Percentiles rank a stretch among this genome's conserved stretches.
phyloP scores from a whole-genome alignment of 92 coral and sea anemone genomes.

The Heliopora coerulea region DNA sequence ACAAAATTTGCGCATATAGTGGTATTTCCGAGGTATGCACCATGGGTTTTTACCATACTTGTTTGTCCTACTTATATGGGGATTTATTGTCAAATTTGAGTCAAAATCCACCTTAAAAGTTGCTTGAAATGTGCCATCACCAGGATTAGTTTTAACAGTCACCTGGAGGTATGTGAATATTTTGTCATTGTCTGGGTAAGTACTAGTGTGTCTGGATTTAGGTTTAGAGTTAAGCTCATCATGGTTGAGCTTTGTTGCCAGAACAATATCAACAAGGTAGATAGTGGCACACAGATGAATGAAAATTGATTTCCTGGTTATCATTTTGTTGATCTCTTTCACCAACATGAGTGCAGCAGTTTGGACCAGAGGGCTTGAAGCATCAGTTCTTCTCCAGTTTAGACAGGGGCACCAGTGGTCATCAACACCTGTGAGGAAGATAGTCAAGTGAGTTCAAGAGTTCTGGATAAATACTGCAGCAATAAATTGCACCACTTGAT shows the following conservation, averaged over 20 bases:
- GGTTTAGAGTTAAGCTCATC: too few species aligned
- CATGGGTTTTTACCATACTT: slow-evolving; percentile 64
- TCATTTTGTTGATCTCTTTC: slow-evolving; percentile 58
- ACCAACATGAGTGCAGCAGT: slow-evolving; percentile 62
- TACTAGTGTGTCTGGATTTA: too few species aligned
- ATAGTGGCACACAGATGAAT: slow-evolving; percentile 52
- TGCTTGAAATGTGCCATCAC: slow-evolving; percentile 68
- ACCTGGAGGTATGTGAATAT: slow-evolving; percentile 58
- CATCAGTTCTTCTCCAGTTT: slow-evolving; percentile 54
- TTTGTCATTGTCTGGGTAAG: slow-evolving; percentile 32
- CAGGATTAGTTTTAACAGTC: slow-evolving; percentile 63
- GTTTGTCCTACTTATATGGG: slow-evolving; percentile 74
- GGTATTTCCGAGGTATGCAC: slow-evolving; percentile 57
- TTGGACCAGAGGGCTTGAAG: slow-evolving; percentile 39
- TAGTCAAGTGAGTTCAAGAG: too few species aligned
- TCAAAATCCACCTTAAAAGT: slow-evolving; percentile 56
- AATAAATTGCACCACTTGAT: too few species aligned
- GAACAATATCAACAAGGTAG: slow-evolving; percentile 55
- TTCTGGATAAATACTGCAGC: too few species aligned
- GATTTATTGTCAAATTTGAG: slow-evolving; percentile 59
- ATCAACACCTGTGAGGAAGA: slow-evolving; percentile 60
- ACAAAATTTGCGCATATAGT: slow-evolving; percentile 59
- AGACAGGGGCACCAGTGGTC: slow-evolving; percentile 81
- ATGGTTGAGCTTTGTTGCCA: slow-evolving; percentile 57
- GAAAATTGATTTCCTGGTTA: slow-evolving; percentile 45